A percentile compares a stretch with the other conserved stretches of the same genome.
phyloP scores from a whole-genome alignment of 2,113 vertebrate species.

The Myxocyprinus asiaticus region DNA sequence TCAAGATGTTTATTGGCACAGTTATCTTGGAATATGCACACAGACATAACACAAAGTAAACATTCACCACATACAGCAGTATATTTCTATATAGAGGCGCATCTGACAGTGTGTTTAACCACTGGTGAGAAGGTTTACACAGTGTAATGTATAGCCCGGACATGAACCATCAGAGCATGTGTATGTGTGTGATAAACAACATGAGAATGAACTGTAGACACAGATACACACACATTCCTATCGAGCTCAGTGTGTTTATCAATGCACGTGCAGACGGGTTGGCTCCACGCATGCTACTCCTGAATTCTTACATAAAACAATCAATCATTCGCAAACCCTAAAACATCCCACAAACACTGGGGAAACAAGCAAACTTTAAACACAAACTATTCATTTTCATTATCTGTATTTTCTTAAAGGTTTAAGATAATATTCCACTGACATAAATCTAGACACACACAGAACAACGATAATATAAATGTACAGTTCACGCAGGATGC shows the following conservation, averaged over 20 bases:
- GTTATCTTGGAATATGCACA: neutral
- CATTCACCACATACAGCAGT: neutral
- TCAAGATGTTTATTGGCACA: neutral
- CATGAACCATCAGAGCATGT: neutral
- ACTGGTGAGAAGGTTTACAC: neutral
- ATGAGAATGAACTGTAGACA: neutral
- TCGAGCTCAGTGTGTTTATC: conserved; percentile 11
- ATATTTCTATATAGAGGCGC: neutral
- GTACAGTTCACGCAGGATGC: too few species aligned
- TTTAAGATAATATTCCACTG: neutral
- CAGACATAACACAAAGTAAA: neutral
- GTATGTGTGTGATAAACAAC: conserved; percentile 20
- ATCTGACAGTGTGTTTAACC: conserved; percentile 9
- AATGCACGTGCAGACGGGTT: neutral
- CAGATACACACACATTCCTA: conserved; percentile 20
- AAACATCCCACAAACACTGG: neutral
- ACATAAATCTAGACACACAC: neutral
- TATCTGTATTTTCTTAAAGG: neutral
- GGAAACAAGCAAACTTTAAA: neutral
- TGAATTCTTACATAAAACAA: neutral
- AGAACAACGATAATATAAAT: neutral
- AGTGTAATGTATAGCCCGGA: conserved; percentile 11
- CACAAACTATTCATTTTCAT: neutral
- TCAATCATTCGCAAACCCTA: conserved; percentile 3
- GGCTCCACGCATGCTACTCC: neutral